A percentile compares a stretch with the other conserved stretches of the same genome.
These are phyloP conservation scores for Lophura swinhoii DNA, from an alignment of 2,797 vertebrate species.

Conservation along the genomic window DNA sequence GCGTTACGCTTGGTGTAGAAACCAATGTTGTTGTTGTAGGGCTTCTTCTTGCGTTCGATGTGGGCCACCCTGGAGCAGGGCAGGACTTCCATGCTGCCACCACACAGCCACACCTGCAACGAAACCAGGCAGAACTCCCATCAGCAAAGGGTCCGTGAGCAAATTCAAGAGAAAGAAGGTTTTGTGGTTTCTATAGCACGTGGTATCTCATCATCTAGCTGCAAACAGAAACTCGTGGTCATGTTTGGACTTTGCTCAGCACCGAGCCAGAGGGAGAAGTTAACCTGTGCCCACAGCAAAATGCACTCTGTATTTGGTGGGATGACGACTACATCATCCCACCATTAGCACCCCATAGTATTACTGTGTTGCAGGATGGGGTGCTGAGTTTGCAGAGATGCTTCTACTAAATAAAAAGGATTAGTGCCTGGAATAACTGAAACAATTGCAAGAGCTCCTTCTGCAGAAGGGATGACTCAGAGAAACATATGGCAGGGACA, in stretches of 20 bases:
- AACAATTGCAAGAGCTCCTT: not conserved
- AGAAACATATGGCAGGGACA: conserved; percentile 61
- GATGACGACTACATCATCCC: not conserved
- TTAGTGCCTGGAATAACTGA: not conserved
- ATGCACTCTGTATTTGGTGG: accelerated
- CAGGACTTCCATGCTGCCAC: conserved; percentile 98
- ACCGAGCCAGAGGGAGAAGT: not conserved
- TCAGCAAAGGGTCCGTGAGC: accelerated
- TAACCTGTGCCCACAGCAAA: not conserved
- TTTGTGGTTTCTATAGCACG: not conserved
- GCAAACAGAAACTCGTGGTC: accelerated
- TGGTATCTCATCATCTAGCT: not conserved
- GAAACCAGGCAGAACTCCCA: not conserved
- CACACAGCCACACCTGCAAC: conserved; percentile 94
- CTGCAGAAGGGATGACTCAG: conserved; percentile 55
- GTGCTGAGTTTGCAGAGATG: not conserved
- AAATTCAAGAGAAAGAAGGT: not conserved
- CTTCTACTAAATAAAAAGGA: not conserved
- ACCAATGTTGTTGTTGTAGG: conserved; percentile 94
- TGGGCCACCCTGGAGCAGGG: conserved; percentile 97
- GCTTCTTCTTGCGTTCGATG: conserved; percentile 94
- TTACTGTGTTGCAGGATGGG: accelerated
- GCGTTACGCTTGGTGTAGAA: conserved; percentile 95
- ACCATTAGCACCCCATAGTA: not conserved
- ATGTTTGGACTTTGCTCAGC: not conserved